Base-by-base conservation (phyloP, 2,797 vertebrate species). In the Ctenopoma multispine region DNA sequence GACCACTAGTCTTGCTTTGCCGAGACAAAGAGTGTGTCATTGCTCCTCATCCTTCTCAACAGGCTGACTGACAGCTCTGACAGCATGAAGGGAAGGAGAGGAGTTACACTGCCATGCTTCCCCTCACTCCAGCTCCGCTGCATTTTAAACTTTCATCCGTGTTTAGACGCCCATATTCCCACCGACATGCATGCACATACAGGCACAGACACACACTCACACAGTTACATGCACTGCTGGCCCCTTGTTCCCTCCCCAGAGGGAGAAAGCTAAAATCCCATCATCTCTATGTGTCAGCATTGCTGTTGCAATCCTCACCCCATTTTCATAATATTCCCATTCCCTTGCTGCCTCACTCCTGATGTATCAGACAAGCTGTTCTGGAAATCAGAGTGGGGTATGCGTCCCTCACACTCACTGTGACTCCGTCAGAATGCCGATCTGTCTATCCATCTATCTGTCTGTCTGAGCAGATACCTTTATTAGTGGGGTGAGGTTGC, bases 261-360 rank as follows among this genome's bases (percentile, higher is more conserved):
- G n/a, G n/a, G 84, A 85, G 89, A 86, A 77, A 62, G 38, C 66
- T 58, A 50, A 81, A 80, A 88, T 89, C 89, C 83, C 82, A 80
- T 85, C 92, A 90, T 91, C 82, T 72, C 71, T 90, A 87, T 72
- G 68, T 85, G 92, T 92, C 90, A 84, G 79, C 24, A 49, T 67
- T 61, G 34, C 77, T 57, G 67, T 84, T 82, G 81, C 80, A 82
- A 77, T 76, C 75, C 74, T 80, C 43, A 53, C 23, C 0, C 24
- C 65, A 92, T 93, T 93, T 90, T 83, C 86, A 92, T 92, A 90
- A 93, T 92, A 89, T 91, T 91, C 88, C 89, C 82, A 91, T 92
- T 90, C 86, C 90, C 82, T 77, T 81, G 84, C 86, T 40, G 73
- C 83, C 86, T 83, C 82, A 74, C 81, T 89, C 86, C 68, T 73